These are phyloP conservation scores for Iphiclides podalirius DNA, from an alignment of 2,888 invertebrate genomes.

Conservation along the genomic window DNA sequence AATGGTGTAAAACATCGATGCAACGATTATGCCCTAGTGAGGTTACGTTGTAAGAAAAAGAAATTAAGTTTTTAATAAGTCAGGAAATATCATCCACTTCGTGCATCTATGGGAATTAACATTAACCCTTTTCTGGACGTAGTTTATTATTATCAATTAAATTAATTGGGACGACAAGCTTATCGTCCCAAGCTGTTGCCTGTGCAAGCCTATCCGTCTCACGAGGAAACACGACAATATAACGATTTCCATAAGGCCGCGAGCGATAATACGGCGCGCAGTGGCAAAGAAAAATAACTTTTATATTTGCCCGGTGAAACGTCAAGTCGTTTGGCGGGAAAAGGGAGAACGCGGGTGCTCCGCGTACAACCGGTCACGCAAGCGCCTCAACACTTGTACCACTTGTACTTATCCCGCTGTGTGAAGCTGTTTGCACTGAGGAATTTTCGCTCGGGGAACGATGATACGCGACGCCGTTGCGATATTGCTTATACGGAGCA, in stretches of 20 bases:
- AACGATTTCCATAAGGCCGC: conserved; percentile 41
- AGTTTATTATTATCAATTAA: too few relatives aligned
- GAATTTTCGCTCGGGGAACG: conserved; percentile 56
- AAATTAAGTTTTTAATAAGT: too few relatives aligned
- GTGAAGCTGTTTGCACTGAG: conserved; percentile 45
- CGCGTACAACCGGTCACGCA: conserved; percentile 70
- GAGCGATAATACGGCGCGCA: conserved; percentile 54
- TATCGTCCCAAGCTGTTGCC: too few relatives aligned
- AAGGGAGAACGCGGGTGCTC: conserved; percentile 47
- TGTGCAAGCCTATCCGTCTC: too few relatives aligned
- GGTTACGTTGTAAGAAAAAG: too few relatives aligned
- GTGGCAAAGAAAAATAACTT: conserved; percentile 68
- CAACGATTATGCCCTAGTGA: too few relatives aligned
- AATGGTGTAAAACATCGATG: too few relatives aligned
- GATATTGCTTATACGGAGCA: conserved; percentile 2
- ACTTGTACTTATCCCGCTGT: conserved; percentile 44
- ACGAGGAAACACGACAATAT: conserved; percentile 27
- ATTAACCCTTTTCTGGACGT: too few relatives aligned
- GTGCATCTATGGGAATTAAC: too few relatives aligned
- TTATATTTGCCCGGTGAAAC: conserved; percentile 74
- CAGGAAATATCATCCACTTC: too few relatives aligned
- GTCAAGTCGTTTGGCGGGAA: conserved; percentile 74
- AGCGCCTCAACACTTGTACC: conserved; percentile 52
- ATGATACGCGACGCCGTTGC: conserved; percentile 40
- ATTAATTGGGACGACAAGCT: conserved; percentile 17